Evolutionary conservation across 2,888 invertebrate species (phyloP), one percentile per base, ranked within the genome.

Genomic region (Seira musarum): DNA sequence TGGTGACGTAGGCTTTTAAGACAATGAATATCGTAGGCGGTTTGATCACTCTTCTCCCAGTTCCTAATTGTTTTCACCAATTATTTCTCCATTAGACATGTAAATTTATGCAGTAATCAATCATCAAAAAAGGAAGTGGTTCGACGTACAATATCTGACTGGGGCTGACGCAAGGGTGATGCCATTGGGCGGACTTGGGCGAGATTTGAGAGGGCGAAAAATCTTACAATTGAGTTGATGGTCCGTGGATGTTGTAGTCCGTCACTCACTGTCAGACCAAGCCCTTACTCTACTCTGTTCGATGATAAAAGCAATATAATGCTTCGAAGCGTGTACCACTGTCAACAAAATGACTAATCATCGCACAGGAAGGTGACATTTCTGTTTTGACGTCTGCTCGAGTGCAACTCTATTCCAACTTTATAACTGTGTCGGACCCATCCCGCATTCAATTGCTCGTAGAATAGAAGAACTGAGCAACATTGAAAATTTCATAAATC

Each of bases 321-420:
- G 30, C 30, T 30, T 30, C 30, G 30, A 30, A 30, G 30, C 30
- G 30, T 30, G 30, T 30, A 5, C 30, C 30, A 63, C 80, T 74
- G 73, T 74, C 74, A 80, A 70, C 80, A 74, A 61, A 80, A 74
- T 80, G 80, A 80, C 74, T 80, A 80, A 80, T 80, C 74, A 70
- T 74, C 74, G 57, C 35, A 25, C 65, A 66, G 30, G 30, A 30
- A 74, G 74, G 74, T 80, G 80, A 80, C 80, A 80, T 74, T 80
- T 80, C 73, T 74, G 74, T 74, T 80, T 74, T 74, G 80, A 80
- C 60, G 63, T 64, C 64, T 63, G 70, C 24, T 24, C 1, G 21
- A 61, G 10, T 19, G 21, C 61, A 19, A 6, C 22, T 21, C 61
- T 19, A 17, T 53, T 53, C 17, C 53, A 13, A 17, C 13, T 17